Evolutionary conservation across 2,113 vertebrate species (phyloP), one percentile per base, ranked within the genome.

Genomic region (Apus apus): DNA sequence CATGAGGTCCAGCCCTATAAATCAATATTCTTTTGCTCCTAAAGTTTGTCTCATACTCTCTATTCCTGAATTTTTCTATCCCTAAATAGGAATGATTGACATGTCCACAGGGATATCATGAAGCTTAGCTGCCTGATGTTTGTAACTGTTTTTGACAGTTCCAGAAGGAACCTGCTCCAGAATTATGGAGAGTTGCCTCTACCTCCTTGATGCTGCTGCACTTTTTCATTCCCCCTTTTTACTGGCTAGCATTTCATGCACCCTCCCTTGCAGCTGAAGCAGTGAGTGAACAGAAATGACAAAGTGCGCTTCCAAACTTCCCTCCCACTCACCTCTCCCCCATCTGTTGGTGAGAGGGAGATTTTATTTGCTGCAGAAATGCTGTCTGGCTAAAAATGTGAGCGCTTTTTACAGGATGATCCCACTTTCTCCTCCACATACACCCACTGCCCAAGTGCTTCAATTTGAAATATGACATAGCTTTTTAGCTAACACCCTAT

Each of bases 311-410:
- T 95, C 89, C 95, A 94, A 96, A 94, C 85, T 74, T 75, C 83
- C 93, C 94, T 95, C 96, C 94, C 93, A 94, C 96, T 96, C 83
- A 72, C 85, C 90, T 88, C 90, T 96, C 92, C 85, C 94, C 96
- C 93, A 97, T 96, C 95, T 97, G 87, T 50, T 2, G 91, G 80
- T 94, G 72, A 89, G 65, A 93, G 83, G 74, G 62, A 93, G 62
- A 87, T 96, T 94, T 94, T 94, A 86, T 95, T 94, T 96, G 94
- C 96, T 68, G 89, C 80, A 93, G 85, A 95, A 95, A 61, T 54
- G 34, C 75, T 94, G 92, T 95, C 94, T 96, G 93, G 93, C 90
- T 95, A 96, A 97, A 96, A 96, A 96, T 95, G 93, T 90, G 92
- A 95, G 93, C 66, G 51, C 93, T 97, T 94, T 87, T 95, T 93